A percentile compares a stretch with the other conserved stretches of the same genome.
These are phyloP conservation scores for Bembecia ichneumoniformis DNA, from an alignment of 2,888 invertebrate genomes.

Conservation along the genomic window DNA sequence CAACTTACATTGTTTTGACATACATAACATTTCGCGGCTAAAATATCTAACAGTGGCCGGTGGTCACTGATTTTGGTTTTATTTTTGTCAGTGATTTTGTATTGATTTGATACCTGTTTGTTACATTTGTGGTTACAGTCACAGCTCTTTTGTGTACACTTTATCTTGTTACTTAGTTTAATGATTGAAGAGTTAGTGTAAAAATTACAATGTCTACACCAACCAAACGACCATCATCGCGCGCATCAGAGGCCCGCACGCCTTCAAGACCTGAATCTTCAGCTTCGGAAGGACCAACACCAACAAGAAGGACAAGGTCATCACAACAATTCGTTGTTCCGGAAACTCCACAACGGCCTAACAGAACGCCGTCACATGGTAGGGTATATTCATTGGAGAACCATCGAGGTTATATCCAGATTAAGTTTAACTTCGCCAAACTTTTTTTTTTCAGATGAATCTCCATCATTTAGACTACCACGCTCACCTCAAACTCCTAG, in stretches of 20 bases:
- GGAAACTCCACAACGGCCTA: conserved; percentile 61
- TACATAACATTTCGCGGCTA: too few species aligned
- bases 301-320: conserved; percentile 51
- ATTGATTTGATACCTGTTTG: too few species aligned
- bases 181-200: too few species aligned
- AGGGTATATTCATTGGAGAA: conserved; percentile 1
- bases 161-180: too few species aligned
- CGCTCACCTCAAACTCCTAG: not conserved
- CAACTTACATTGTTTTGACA: too few species aligned
- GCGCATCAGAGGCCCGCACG: conserved; percentile 28
- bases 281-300: conserved; percentile 53
- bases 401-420: not conserved
- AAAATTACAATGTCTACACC: conserved; percentile 48
- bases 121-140: too few species aligned
- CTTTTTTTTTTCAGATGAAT: not conserved
- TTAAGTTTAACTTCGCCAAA: not conserved
- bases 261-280: too few species aligned
- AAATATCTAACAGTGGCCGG: too few species aligned
- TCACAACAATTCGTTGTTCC: conserved; percentile 64
- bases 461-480: not conserved
- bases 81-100: too few species aligned
- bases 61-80: too few species aligned
- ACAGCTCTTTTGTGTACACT: too few species aligned
- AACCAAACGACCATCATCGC: conserved; percentile 54
- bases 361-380: conserved; percentile 58